Evolutionary conservation across 2,888 invertebrate genomes (phyloP), one percentile per base, ranked within the genome.

Genomic region (Copidosoma aretas): DNA sequence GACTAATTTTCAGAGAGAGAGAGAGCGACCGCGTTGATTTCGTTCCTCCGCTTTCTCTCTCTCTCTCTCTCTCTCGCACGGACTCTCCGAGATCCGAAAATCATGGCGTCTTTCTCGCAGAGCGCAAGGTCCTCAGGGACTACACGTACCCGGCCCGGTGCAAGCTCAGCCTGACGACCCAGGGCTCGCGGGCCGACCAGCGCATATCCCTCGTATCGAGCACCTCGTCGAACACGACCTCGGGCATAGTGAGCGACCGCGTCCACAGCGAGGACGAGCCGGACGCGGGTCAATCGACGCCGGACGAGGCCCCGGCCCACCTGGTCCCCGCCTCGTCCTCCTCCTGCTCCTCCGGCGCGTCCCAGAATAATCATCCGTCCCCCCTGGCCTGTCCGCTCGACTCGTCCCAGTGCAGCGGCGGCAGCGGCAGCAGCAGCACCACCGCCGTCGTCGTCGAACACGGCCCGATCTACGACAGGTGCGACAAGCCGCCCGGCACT

Each of bases 151-250:
- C 90, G 56, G 71, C 88, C 86, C 78, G 86, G 85, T 89, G 73
- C 75, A 84, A 82, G 74, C 85, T 90, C 56, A 88, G 88, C 78
- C 82, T 89, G 76, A 88, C 89, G 73, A 83, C 85, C 66, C 89
- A 88, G 77, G 88, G 88, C 75, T 89, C 88, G 77, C 89, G 91
- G 79, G 90, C 86, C 73, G 93, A 93, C 83, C 93, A 94, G 84
- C 88, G 94, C 77, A 92, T 93, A 81, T 95, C 94, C 66, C 92
- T 97, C 41, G 95, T 97, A 80, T 95, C 95, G 70, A 93, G 93
- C 78, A 94, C 95, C 53, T 96, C 96, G 78, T 97, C 96, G n/a
- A 97, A 96, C 81, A 97, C 97, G 52, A 97, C 97, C 25, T 97
- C 96, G 41, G 97, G 97, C 69, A 96, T 97, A 77, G 96, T 97